Conservation (phyloP, 2,113 vertebrate genomes). For the Nesoenas mayeri region DNA sequence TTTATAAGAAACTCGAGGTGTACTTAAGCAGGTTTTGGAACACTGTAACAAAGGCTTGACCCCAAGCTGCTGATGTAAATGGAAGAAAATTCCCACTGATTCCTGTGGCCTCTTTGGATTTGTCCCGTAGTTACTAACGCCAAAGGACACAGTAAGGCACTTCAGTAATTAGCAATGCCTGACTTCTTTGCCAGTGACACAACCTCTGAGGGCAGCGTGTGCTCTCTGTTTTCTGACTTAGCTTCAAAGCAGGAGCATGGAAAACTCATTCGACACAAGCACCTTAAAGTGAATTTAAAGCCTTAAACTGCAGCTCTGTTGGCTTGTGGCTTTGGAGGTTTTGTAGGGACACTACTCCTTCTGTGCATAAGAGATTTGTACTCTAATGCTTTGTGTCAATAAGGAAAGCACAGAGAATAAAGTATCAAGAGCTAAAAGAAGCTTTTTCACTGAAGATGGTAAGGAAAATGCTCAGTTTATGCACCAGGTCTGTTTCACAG, state of each 20-base stretch:
- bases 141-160: slow-evolving; percentile 12
- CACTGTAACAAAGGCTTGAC: neutral
- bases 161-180: slow-evolving; percentile 21
- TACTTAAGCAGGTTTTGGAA: slow-evolving; percentile 12
- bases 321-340: neutral
- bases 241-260: neutral
- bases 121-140: neutral
- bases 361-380: neutral
- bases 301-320: neutral
- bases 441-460: neutral
- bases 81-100: neutral
- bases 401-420: neutral
- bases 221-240: neutral
- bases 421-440: neutral
- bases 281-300: neutral
- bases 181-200: neutral
- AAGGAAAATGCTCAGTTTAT: neutral
- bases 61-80: neutral
- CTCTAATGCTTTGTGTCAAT: neutral
- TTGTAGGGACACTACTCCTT: neutral
- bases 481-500: neutral
- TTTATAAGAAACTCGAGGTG: neutral
- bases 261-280: neutral
- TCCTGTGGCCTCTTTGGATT: neutral
- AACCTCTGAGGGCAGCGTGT: neutral